Percentiles rank a stretch among this genome's conserved stretches.
Conservation (phyloP, 2,888 invertebrate species). For the Drosophila leonis region DNA sequence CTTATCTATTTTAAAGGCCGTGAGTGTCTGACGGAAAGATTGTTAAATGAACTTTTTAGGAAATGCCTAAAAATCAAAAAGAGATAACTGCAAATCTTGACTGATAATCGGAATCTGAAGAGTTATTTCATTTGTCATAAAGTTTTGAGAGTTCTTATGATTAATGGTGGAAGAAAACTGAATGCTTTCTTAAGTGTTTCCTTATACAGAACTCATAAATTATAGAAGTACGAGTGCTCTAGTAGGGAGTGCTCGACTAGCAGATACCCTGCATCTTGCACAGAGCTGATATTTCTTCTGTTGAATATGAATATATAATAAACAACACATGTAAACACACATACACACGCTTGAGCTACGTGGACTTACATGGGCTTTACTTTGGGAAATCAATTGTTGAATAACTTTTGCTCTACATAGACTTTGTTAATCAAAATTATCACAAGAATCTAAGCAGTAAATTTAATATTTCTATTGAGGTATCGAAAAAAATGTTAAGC, state of each 20-base stretch:
- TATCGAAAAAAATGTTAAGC: neutral
- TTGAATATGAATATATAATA: too few species aligned
- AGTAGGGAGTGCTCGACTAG: neutral
- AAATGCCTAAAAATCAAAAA: constrained; percentile 3
- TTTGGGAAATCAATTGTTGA: too few species aligned
- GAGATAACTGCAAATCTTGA: constrained; percentile 1
- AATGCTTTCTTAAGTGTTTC: neutral
- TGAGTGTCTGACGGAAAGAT: constrained; percentile 4
- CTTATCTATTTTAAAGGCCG: neutral
- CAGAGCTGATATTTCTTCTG: too few species aligned
- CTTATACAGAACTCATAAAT: neutral
- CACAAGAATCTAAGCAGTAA: too few species aligned
- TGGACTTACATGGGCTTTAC: too few species aligned
- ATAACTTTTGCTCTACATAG: too few species aligned
- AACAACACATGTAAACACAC: too few species aligned
- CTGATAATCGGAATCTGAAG: constrained; percentile 2
- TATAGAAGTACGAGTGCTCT: neutral
- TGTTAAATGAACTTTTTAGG: neutral
- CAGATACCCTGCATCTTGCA: too few species aligned
- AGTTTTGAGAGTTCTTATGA: neutral
- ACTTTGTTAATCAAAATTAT: too few species aligned
- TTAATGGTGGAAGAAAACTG: neutral
- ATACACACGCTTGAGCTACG: too few species aligned
- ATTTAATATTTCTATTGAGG: too few species aligned
- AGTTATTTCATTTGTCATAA: neutral